Evolutionary conservation across 1,140 invertebrate genomes (phyloP).

Genomic region (Caenorhabditis inopinata): DNA sequence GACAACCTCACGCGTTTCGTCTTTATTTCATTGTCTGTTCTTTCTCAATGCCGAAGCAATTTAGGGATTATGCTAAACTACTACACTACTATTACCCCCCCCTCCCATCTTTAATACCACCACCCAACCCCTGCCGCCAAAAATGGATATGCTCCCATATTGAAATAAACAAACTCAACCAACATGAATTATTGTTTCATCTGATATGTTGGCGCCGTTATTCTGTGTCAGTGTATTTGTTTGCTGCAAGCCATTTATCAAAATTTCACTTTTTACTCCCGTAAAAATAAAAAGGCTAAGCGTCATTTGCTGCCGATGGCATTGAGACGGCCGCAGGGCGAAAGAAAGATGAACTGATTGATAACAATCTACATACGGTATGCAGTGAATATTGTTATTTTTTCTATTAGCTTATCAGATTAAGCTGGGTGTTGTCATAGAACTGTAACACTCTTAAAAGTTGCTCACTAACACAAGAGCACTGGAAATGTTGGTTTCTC

Average conservation of each 20-base stretch:
- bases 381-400: neutral
- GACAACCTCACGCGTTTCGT: neutral
- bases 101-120: too few species aligned
- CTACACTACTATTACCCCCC: neutral
- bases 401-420: too few species aligned
- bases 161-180: neutral
- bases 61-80: conserved; percentile 33
- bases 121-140: too few species aligned
- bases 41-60: conserved; percentile 29
- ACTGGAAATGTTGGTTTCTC: too few species aligned
- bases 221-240: neutral
- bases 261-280: neutral
- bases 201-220: neutral
- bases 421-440: too few species aligned
- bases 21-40: neutral
- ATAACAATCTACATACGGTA: neutral
- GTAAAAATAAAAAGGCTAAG: conserved; percentile 1
- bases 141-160: too few species aligned
- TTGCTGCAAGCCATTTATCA: conserved; percentile 24
- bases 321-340: neutral
- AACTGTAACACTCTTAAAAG: too few species aligned
- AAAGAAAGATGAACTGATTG: neutral
- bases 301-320: neutral
- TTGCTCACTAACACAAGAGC: too few species aligned
- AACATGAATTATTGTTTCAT: neutral